These are phyloP conservation scores for Bovichtus variegatus DNA, from an alignment of 2,797 vertebrate genomes.

Conservation along the genomic window DNA sequence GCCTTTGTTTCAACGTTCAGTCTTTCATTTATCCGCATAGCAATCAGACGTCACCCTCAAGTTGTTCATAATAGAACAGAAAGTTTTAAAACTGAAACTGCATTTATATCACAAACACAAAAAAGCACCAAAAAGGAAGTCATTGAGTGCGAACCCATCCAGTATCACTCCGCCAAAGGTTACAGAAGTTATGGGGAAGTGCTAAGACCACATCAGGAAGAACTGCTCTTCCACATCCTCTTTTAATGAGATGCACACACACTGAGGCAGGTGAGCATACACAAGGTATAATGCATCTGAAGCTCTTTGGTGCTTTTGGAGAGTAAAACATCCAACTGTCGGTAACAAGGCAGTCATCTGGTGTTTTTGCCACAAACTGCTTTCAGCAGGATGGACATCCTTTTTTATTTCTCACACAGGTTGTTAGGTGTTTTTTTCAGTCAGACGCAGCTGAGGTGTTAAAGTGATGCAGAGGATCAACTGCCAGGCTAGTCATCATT, in stretches of 20 bases:
- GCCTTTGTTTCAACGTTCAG: background rate
- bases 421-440: background rate
- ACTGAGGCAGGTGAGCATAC: background rate
- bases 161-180: conserved; percentile 48
- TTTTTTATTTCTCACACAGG: conserved; percentile 8
- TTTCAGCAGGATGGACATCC: conserved; percentile 27
- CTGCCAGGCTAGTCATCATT: conserved; percentile 41
- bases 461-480: conserved; percentile 2
- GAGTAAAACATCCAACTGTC: background rate
- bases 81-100: conserved; percentile 32
- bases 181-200: conserved; percentile 45
- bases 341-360: background rate
- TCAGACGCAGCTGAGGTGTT: conserved; percentile 3
- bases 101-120: background rate
- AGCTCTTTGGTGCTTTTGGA: conserved; percentile 11
- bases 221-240: conserved; percentile 62
- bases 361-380: conserved; percentile 19
- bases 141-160: conserved; percentile 28
- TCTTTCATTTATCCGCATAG: background rate
- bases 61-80: background rate
- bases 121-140: conserved; percentile 34
- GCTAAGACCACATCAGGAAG: background rate
- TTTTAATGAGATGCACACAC: conserved; percentile 52
- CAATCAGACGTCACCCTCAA: background rate
- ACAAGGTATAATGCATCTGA: background rate